Evolutionary conservation across 2,888 invertebrate genomes (phyloP), one percentile per base, ranked within the genome.

Genomic region (Xestia sexstrigata): DNA sequence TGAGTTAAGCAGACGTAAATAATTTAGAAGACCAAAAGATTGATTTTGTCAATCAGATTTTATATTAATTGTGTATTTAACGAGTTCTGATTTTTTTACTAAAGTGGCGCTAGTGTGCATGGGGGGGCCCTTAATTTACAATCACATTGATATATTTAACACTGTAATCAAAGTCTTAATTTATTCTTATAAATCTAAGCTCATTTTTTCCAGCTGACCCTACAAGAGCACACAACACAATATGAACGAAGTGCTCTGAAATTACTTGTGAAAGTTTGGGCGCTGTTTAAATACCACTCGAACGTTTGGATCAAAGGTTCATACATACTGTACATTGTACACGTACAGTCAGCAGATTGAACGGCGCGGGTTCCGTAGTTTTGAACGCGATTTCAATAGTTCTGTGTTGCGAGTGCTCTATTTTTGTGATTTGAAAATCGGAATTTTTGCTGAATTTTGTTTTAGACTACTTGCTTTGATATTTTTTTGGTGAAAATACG

Each of bases 271-370:
- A 79, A 86, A 87, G 84, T 87, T 87, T 74, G 39, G 68, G 68
- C 58, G 73, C 60, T 81, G 84, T 86, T 86, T 76, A 75, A 86
- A 86, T 80, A 77, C 68, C 72, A 76, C 70, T 76, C 52, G 42
- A 78, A 77, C 99, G 94, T 98, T 77, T 52, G 62, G 74, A 84
- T 80, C 87, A 87, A 78, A 81, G 74, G 78, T 70, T 42, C 45
- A 47, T 74, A 67, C 35, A 68, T 66, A 70, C 42, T 62, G 49
- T 26, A 74, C 15, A 7, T 39, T 4, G 52, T 68, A 73, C 52
- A 99, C 1, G 52, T 68, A 73, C 58, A 99, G 70, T 45, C 11
- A 45, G 62, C 52, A 72, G 30, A 73, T 63, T 78, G n/a, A 52
- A 62, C 15, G 30, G 13, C 23, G 15, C 70, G 23, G 42, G 47